These are phyloP conservation scores for Saxidomus purpurata DNA, from an alignment of 1,140 invertebrate species.

Conservation along the genomic window DNA sequence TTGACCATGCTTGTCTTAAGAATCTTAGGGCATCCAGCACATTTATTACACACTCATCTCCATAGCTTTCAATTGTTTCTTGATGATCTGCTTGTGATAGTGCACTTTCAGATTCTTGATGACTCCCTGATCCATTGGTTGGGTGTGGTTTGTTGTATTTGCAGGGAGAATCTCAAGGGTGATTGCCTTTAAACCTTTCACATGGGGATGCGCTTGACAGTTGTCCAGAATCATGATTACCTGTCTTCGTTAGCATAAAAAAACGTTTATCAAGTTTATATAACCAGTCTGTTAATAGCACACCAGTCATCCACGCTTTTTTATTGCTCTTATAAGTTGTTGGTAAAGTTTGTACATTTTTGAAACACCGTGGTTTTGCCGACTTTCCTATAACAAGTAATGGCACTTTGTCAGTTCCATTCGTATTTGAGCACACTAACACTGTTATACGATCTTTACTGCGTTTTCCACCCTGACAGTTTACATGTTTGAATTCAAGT, in stretches of 20 bases:
- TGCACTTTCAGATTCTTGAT: slow-evolving; percentile 62
- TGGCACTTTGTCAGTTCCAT: slow-evolving; percentile 26
- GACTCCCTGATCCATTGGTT: slow-evolving; percentile 65
- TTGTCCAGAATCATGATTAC: slow-evolving; percentile 53
- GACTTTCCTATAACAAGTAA: slow-evolving; percentile 53
- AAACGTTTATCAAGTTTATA: slow-evolving; percentile 9
- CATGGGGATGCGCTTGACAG: slow-evolving; percentile 46
- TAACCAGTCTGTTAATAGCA: slow-evolving; percentile 28
- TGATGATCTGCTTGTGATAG: slow-evolving; percentile 1
- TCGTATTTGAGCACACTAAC: slow-evolving; percentile 78
- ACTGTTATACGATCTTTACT: slow-evolving; percentile 87
- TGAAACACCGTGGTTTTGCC: slow-evolving; percentile 49
- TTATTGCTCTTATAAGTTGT: background rate
- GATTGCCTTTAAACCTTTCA: slow-evolving; percentile 12
- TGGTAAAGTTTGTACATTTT: slow-evolving; percentile 34
- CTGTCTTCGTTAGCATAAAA: background rate
- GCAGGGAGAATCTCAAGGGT: slow-evolving; percentile 47
- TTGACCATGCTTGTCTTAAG: slow-evolving; percentile 18
- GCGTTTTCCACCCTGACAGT: slow-evolving; percentile 80
- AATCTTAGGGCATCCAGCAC: slow-evolving; percentile 46
- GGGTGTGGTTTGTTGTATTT: slow-evolving; percentile 62
- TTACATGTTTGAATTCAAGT: slow-evolving; percentile 33
- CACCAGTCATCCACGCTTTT: slow-evolving; percentile 2
- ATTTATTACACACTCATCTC: background rate
- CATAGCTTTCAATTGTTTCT: background rate